A percentile compares a stretch with the other conserved stretches of the same genome.
Evolutionary conservation across 2,797 vertebrate species (phyloP).

Genomic region (Siniperca undulata): DNA sequence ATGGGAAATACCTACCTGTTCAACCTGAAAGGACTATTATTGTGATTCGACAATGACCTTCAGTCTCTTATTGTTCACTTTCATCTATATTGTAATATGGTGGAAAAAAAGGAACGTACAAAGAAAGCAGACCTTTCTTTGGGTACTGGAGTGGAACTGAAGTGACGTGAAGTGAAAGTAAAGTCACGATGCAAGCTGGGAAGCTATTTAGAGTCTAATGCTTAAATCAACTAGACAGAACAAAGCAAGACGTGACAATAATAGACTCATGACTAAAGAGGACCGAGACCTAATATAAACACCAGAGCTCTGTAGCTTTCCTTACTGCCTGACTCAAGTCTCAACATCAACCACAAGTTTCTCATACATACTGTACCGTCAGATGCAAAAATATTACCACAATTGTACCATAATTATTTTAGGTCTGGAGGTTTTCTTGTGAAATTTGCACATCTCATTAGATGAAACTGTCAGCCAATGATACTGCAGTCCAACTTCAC

Average conservation of each 20-base stretch:
- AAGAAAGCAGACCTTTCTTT: slow-evolving; percentile 38
- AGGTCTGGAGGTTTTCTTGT: background rate
- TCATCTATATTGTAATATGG: slow-evolving; percentile 37
- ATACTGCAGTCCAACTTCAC: background rate
- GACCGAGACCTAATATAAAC: slow-evolving; percentile 45
- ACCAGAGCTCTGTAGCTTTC: slow-evolving; percentile 23
- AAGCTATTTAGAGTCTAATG: slow-evolving; percentile 41
- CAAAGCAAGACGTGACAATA: slow-evolving; percentile 40
- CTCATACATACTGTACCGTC: slow-evolving; percentile 1
- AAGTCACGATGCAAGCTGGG: slow-evolving; percentile 20
- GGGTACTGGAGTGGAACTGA: slow-evolving; percentile 14
- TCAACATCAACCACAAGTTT: slow-evolving; percentile 26
- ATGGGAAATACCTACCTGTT: slow-evolving; percentile 68
- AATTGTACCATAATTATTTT: slow-evolving; percentile 1
- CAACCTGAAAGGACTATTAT: slow-evolving; percentile 51
- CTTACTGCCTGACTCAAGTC: slow-evolving; percentile 16
- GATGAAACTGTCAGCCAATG: background rate
- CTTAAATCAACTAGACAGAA: slow-evolving; percentile 52
- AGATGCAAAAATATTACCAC: slow-evolving; percentile 5
- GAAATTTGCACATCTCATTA: background rate
- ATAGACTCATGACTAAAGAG: slow-evolving; percentile 45
- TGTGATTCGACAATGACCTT: slow-evolving; percentile 44
- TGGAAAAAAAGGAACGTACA: slow-evolving; percentile 16
- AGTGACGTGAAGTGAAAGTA: slow-evolving; percentile 48
- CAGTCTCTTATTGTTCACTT: slow-evolving; percentile 45